Conservation (phyloP, 2,888 invertebrate species). For the Sinelater perroti region DNA sequence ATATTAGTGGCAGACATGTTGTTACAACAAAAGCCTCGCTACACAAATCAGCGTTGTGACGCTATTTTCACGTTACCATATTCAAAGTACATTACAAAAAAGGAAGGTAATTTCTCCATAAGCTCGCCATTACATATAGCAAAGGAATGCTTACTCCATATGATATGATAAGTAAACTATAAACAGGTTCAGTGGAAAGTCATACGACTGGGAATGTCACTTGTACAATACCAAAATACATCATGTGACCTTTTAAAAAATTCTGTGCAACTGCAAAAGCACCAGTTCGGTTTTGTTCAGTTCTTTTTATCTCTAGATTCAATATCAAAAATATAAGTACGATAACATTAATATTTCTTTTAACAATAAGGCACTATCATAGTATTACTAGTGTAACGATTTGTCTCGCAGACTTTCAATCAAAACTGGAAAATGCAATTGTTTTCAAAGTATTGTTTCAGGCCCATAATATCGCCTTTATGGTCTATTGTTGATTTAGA, state of each 20-base stretch:
- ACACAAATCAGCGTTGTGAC: constrained; percentile 42
- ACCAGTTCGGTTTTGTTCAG: constrained; percentile 1
- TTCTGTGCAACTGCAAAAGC: too few relatives aligned
- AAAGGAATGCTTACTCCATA: constrained; percentile 16
- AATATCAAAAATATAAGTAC: constrained; percentile 9
- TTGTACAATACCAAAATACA: too few relatives aligned
- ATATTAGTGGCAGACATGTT: constrained; percentile 56
- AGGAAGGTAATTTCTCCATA: constrained; percentile 20
- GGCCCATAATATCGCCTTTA: constrained; percentile 8
- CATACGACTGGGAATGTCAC: constrained; percentile 10
- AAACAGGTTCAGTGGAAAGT: constrained; percentile 14
- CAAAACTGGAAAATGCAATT: not conserved
- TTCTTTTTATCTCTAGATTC: not conserved
- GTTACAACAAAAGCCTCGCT: constrained; percentile 56
- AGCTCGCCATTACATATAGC: constrained; percentile 15
- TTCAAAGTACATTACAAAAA: not conserved
- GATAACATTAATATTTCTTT: not conserved
- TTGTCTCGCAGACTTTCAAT: not conserved
- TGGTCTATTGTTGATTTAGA: constrained; percentile 1
- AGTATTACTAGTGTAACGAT: not conserved
- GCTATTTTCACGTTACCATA: constrained; percentile 27
- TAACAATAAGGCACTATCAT: constrained; percentile 10
- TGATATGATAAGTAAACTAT: constrained; percentile 16
- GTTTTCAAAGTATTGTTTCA: constrained; percentile 5
- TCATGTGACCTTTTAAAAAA: too few relatives aligned